These are phyloP conservation scores for Cairina moschata DNA, from an alignment of 2,113 vertebrate genomes.

Conservation along the genomic window DNA sequence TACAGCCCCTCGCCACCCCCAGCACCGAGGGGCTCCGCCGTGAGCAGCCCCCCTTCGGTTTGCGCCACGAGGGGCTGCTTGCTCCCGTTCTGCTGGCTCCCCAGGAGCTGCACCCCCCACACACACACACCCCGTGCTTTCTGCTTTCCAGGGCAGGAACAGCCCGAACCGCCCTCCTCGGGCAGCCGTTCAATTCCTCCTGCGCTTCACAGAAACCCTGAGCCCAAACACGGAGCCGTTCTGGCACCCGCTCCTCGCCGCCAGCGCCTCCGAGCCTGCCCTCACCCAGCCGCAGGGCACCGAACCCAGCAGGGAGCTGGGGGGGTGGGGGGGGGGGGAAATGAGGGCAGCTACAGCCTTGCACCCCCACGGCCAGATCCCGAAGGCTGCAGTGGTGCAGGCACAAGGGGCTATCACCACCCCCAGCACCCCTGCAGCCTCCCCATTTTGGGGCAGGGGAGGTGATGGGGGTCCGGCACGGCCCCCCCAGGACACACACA, in stretches of 20 bases:
- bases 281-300: background rate
- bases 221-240: background rate
- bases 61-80: background rate
- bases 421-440: background rate
- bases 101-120: background rate
- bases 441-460: background rate
- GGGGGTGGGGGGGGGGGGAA: too few species aligned
- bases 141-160: background rate
- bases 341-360: background rate
- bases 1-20: rapidly evolving
- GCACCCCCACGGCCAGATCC: background rate
- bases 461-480: background rate
- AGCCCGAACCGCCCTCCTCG: background rate
- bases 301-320: background rate
- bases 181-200: background rate
- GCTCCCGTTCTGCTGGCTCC: background rate
- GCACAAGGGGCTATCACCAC: rapidly evolving
- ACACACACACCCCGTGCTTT: background rate
- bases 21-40: background rate
- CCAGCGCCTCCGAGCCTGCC: background rate
- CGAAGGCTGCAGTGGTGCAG: too few species aligned
- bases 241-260: background rate
- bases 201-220: background rate
- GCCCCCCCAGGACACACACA: background rate
- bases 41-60: background rate